Conservation (phyloP, 2,113 vertebrate species). For the Lophotis ruficrista region DNA sequence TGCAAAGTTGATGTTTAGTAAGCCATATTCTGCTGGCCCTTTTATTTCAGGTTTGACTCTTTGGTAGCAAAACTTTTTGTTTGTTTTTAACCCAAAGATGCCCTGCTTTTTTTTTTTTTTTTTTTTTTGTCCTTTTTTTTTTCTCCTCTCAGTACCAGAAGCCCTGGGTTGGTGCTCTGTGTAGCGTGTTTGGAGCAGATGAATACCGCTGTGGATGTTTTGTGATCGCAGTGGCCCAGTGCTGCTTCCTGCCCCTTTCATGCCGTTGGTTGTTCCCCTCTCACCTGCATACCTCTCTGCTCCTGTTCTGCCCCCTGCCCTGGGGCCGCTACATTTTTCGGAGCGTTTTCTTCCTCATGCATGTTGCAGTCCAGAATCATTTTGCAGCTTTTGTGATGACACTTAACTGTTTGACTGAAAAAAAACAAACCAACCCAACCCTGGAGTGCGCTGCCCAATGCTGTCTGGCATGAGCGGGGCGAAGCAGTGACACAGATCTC, state of each 20-base stretch:
- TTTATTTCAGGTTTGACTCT: conserved; percentile 46
- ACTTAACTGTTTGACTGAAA: background rate
- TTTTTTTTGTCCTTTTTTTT: background rate
- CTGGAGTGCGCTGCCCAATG: accelerated
- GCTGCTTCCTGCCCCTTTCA: background rate
- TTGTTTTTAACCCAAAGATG: conserved; percentile 36
- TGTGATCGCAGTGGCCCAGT: background rate
- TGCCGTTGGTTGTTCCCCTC: background rate
- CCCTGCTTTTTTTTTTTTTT: background rate
- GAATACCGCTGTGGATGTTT: background rate
- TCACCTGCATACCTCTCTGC: background rate
- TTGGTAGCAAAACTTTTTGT: conserved; percentile 13
- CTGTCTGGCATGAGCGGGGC: background rate
- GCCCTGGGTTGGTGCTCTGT: background rate
- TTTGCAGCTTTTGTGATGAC: background rate
- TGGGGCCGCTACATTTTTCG: accelerated
- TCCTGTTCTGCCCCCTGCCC: background rate
- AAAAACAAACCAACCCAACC: too few relatives aligned
- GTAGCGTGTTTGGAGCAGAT: background rate
- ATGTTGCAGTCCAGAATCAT: background rate
- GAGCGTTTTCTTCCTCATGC: background rate
- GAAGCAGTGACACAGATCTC: background rate
- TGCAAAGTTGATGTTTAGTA: conserved; percentile 63
- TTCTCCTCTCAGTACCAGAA: background rate
- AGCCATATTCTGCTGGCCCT: conserved; percentile 74